Conservation (phyloP, 2,888 invertebrate species). For the Sylvicola fuscatus region DNA sequence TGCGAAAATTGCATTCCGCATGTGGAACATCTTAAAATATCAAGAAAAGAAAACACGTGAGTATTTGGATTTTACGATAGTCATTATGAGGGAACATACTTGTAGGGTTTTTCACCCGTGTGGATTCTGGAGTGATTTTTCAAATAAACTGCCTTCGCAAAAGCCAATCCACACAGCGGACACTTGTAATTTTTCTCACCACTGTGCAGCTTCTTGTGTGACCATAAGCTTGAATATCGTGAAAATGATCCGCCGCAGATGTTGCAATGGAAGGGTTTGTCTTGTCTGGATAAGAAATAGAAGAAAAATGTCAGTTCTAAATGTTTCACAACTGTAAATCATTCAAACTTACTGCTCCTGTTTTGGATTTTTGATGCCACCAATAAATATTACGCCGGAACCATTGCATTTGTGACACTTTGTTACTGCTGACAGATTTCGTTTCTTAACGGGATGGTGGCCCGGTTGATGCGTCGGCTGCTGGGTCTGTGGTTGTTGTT, state of each 20-base stretch:
- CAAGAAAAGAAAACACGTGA: not conserved
- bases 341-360: constrained; percentile 7
- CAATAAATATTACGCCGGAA: constrained; percentile 49
- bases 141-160: constrained; percentile 76
- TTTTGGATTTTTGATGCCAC: constrained; percentile 9
- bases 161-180: constrained; percentile 68
- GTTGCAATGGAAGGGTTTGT: constrained; percentile 76
- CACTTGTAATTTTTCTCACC: constrained; percentile 71
- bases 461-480: constrained; percentile 21
- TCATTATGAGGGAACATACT: constrained; percentile 28
- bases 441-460: constrained; percentile 63
- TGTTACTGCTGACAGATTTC: constrained; percentile 62
- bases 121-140: constrained; percentile 78
- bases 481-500: constrained; percentile 13
- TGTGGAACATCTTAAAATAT: constrained; percentile 45
- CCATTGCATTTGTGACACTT: constrained; percentile 82
- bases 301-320: constrained; percentile 6
- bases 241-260: constrained; percentile 70
- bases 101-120: constrained; percentile 67
- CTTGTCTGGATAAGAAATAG: constrained; percentile 23
- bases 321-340: constrained; percentile 5
- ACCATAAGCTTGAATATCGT: constrained; percentile 73
- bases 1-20: constrained; percentile 85
- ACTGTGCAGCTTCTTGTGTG: constrained; percentile 70
- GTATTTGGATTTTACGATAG: constrained; percentile 1